phyloP scores from a whole-genome alignment of 2,888 invertebrate species.

The Philaethria dido region DNA sequence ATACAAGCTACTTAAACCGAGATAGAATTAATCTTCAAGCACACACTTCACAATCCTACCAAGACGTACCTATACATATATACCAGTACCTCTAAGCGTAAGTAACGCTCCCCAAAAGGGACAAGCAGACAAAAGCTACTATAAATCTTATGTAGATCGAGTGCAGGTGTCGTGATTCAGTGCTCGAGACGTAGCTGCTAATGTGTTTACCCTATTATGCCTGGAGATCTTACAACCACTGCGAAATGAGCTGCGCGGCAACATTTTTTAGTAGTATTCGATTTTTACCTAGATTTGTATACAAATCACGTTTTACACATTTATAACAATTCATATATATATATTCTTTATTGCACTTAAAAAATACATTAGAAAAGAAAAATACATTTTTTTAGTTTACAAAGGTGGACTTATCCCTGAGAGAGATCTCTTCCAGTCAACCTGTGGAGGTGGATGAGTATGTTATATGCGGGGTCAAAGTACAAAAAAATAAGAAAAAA shows the following conservation, averaged over 20 bases:
- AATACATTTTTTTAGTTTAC: no score
- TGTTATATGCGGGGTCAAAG: no score
- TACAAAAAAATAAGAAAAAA: no score
- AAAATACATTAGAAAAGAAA: no score
- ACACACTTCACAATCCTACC: neutral
- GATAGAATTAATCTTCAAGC: constrained; percentile 17
- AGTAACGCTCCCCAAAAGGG: constrained; percentile 42
- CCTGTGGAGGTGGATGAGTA: no score
- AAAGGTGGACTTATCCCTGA: no score
- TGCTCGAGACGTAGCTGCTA: constrained; percentile 61
- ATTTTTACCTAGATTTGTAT: neutral
- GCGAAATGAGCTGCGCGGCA: constrained; percentile 49
- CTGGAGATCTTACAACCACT: constrained; percentile 60
- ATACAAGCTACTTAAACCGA: neutral
- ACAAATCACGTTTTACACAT: no score
- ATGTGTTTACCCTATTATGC: constrained; percentile 77
- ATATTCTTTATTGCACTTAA: no score
- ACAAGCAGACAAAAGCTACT: constrained; percentile 47
- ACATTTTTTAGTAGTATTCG: neutral
- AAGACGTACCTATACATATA: neutral
- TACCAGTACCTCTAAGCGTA: neutral
- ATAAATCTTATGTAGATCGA: constrained; percentile 61
- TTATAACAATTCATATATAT: no score
- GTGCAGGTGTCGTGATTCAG: constrained; percentile 70
- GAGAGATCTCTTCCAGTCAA: no score